These are phyloP conservation scores for Trichosurus vulpecula DNA, from an alignment of 2,797 vertebrate genomes.

Conservation along the genomic window DNA sequence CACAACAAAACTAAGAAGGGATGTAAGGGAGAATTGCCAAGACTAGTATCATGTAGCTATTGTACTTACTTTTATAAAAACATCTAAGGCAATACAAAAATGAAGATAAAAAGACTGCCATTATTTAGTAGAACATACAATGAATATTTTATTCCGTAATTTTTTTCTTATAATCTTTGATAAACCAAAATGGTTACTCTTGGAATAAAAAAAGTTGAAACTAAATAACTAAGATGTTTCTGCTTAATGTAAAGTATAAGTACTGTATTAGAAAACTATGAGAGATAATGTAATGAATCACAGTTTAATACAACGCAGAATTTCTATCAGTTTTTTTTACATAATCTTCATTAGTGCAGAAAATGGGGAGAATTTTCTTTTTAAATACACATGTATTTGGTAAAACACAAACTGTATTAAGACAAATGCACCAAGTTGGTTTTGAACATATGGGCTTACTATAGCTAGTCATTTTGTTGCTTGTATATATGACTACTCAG, in stretches of 20 bases:
- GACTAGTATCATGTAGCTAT: background rate
- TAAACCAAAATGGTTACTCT: background rate
- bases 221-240: background rate
- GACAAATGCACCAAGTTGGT: background rate
- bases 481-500: background rate
- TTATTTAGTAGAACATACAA: slow-evolving; percentile 41
- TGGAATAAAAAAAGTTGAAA: background rate
- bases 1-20: background rate
- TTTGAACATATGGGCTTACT: background rate
- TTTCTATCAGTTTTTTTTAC: background rate
- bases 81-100: slow-evolving; percentile 18
- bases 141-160: background rate
- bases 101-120: slow-evolving; percentile 23
- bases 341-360: slow-evolving; percentile 41
- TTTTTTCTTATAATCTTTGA: background rate
- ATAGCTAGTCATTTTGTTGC: slow-evolving; percentile 21
- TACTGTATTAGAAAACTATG: slow-evolving; percentile 50
- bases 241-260: slow-evolving; percentile 43
- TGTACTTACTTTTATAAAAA: background rate
- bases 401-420: slow-evolving; percentile 11
- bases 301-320: background rate
- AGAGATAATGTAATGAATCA: slow-evolving; percentile 45
- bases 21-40: background rate
- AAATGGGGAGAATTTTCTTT: slow-evolving; percentile 3
- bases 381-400: slow-evolving; percentile 5